Evolutionary conservation across 2,113 vertebrate species (phyloP), one percentile per base, ranked within the genome.

Genomic region (Chionis minor): DNA sequence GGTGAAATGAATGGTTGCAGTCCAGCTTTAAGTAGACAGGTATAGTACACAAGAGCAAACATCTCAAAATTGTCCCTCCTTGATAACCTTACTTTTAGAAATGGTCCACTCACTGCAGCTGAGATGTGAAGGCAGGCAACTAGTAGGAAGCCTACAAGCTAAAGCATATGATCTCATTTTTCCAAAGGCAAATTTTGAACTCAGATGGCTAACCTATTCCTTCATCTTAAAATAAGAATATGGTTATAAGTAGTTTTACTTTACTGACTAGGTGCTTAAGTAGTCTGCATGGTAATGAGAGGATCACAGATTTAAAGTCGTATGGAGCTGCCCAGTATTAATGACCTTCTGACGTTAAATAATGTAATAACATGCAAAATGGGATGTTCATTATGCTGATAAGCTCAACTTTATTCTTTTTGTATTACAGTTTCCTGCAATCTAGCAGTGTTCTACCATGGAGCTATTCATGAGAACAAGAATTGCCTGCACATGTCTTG

Each of bases 401-500:
- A 71, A 91, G 17, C 26, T 87, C 35, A 87, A 2, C 12, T 38
- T 26, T 42, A 56, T 71, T 58, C 49, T 55, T 55, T 78, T 79
- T 63, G 88, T 49, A 32, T 97, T 95, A 3, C 70, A 99, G 99
- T 98, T 75, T 99, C 99, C 96, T 99, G 99, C 95, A 99, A 99
- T 82, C 61, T 99, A 97, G 99, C 99, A 33, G 98, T 99, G 92
- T 99, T 99, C 98, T 99, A 99, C 96, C 98, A 98, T 6, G 98
- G 99, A 45, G 95, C 97, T 28, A 84, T 97, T 66, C 97, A 98
- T 32, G 97, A 98, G 82, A 98, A 92, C 5, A 97, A 93, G 70
- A 99, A 99, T 96, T 99, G 99, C 92, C 98, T 99, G 94, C 99
- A 99, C 33, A 10, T 99, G 33, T 98, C 99, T 91, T 99, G 99